Evolutionary conservation across 2,113 vertebrate genomes (phyloP).

Genomic region (Calyptomena viridis): DNA sequence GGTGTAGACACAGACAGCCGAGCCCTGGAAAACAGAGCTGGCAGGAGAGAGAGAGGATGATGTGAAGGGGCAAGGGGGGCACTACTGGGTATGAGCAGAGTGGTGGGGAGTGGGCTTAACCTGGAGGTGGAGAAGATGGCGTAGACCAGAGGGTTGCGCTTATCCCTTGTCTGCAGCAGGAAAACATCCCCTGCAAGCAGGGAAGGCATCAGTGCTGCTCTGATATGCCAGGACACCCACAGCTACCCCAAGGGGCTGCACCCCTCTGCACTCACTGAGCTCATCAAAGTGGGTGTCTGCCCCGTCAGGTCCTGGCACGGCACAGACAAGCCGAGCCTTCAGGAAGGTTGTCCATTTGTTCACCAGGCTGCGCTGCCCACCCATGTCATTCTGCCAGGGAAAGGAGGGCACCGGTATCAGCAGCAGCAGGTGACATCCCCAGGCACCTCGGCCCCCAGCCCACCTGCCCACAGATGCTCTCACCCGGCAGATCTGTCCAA

Average conservation of each 20-base stretch:
- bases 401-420: background rate
- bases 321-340: constrained; percentile 92
- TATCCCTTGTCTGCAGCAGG: constrained; percentile 88
- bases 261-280: constrained; percentile 84
- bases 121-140: constrained; percentile 93
- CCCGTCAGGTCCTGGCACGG: constrained; percentile 85
- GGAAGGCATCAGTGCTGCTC: background rate
- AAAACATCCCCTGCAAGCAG: constrained; percentile 86
- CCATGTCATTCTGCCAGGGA: constrained; percentile 87
- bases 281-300: constrained; percentile 92
- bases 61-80: background rate
- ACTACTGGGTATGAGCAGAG: background rate
- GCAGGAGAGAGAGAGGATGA: background rate
- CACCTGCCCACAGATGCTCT: background rate
- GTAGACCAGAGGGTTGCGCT: constrained; percentile 91
- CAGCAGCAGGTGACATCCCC: fast-evolving
- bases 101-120: constrained; percentile 48
- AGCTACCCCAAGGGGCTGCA: background rate
- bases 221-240: fast-evolving
- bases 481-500: constrained; percentile 94
- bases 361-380: constrained; percentile 92
- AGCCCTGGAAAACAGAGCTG: constrained; percentile 93
- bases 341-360: constrained; percentile 98
- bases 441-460: background rate
- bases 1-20: constrained; percentile 92